Base-by-base conservation (phyloP, 2,113 vertebrate genomes). In the Dromas ardeola region DNA sequence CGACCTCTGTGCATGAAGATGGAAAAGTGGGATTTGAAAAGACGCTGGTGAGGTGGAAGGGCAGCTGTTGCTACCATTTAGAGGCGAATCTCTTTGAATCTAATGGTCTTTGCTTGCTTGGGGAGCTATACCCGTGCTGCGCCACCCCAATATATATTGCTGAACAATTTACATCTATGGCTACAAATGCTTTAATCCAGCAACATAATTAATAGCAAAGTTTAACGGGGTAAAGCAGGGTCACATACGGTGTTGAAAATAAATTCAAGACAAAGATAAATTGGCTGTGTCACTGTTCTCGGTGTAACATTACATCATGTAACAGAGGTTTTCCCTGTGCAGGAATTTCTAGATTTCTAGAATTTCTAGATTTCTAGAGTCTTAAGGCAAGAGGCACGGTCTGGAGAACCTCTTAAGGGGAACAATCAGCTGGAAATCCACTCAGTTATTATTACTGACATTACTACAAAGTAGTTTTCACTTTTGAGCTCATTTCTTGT, bases 51-150 rank as follows among this genome's bases (percentile, higher is more conserved):
- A 71, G 29, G 15, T 69, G 36, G 23, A 34, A 36, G 17, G 15
- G 55, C 63, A 85, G 43, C 34, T 81, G 16, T 52, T 43, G 13
- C 43, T 71, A 2, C 3, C 1, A 32, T n/a, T 61, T 81, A 32
- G 36, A 85, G 43, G 29, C 55, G 14, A 45, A 26, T 62, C 23
- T 36, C 34, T 59, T 36, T 61, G n/a, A 61, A 61, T 34, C 26
- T 70, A n/a, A 56, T 30, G 25, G 34, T 47, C 25, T 82, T 25
- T 5, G 20, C n/a, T 62, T 23, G n/a, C 62, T 53, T 6, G 62
- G 27, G 34, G 56, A 70, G n/a, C 30, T 71, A 13, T n/a, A 19
- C 23, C 29, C 1, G 6, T 1, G 1, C n/a, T 1, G 4, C 25
- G 29, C 62, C 19, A 16, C 55, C 40, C 30, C 30, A 12, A 29